Evolutionary conservation across 2,113 vertebrate genomes (phyloP).

Genomic region (Chaetura pelagica): DNA sequence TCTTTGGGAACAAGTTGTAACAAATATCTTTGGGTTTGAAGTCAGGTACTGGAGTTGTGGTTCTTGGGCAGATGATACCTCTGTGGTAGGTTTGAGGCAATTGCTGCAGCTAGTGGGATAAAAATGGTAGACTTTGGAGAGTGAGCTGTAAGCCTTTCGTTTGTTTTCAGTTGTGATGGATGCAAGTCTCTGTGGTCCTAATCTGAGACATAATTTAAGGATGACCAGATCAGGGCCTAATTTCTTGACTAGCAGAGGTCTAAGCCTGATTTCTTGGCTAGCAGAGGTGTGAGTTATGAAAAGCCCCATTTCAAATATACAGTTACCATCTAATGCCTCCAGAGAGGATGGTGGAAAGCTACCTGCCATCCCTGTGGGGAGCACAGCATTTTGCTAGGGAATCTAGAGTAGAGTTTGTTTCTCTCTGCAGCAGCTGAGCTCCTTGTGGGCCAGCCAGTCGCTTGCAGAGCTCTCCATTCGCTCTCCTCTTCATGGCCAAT

Average conservation of each 20-base stretch:
- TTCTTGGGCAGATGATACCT: background rate
- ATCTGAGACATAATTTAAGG: background rate
- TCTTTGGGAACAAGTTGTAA: conserved; percentile 5
- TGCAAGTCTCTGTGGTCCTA: background rate
- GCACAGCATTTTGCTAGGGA: background rate
- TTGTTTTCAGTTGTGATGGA: background rate
- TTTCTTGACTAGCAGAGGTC: background rate
- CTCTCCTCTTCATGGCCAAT: background rate
- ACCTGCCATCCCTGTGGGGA: background rate
- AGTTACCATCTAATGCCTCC: background rate
- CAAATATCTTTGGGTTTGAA: background rate
- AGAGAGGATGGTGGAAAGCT: background rate
- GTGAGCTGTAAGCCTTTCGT: background rate
- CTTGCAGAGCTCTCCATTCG: background rate
- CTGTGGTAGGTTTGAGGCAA: conserved; percentile 5
- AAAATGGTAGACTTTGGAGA: background rate
- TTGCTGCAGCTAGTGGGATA: background rate
- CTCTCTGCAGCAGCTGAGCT: background rate
- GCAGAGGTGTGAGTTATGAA: background rate
- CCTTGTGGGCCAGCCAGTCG: rapidly evolving
- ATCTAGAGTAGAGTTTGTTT: background rate
- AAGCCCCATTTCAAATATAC: background rate
- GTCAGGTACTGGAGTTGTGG: background rate
- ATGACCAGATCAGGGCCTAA: background rate
- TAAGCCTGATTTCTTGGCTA: background rate